Evolutionary conservation across 2,113 vertebrate genomes (phyloP).

Genomic region (Cnemophilus loriae): DNA sequence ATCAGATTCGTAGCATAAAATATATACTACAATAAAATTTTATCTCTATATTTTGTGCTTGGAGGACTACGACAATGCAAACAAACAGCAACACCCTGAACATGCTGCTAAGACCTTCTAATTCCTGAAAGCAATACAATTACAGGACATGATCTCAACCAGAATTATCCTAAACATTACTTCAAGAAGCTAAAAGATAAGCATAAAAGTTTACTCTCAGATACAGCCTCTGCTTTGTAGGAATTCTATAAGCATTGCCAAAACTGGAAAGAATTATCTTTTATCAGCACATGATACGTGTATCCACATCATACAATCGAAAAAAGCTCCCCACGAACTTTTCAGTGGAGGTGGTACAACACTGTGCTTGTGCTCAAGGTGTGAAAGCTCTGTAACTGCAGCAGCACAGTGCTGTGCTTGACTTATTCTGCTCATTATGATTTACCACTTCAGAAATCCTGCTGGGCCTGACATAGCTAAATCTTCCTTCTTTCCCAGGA

Average conservation of each 20-base stretch:
- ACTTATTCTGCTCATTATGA: neutral
- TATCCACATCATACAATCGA: no score
- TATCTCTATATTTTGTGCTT: neutral
- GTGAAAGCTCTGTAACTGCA: neutral
- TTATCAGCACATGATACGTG: neutral
- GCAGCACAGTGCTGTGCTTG: neutral
- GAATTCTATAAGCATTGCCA: neutral
- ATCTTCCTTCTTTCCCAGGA: neutral
- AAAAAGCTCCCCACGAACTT: accelerated
- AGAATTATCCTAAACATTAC: neutral
- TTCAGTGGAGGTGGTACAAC: neutral
- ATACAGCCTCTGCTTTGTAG: neutral
- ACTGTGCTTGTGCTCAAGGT: neutral
- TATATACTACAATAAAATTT: neutral
- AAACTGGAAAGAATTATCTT: neutral
- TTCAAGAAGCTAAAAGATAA: neutral
- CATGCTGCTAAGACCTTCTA: neutral
- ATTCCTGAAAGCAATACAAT: neutral
- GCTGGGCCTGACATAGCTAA: neutral
- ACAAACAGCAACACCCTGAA: neutral
- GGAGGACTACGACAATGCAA: neutral
- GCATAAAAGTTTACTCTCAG: neutral
- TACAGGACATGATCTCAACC: neutral
- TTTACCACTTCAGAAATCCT: neutral
- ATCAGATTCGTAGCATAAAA: neutral